Evolutionary conservation across 2,888 invertebrate genomes (phyloP), one percentile per base, ranked within the genome.

Genomic region (Nesidiocoris tenuis): DNA sequence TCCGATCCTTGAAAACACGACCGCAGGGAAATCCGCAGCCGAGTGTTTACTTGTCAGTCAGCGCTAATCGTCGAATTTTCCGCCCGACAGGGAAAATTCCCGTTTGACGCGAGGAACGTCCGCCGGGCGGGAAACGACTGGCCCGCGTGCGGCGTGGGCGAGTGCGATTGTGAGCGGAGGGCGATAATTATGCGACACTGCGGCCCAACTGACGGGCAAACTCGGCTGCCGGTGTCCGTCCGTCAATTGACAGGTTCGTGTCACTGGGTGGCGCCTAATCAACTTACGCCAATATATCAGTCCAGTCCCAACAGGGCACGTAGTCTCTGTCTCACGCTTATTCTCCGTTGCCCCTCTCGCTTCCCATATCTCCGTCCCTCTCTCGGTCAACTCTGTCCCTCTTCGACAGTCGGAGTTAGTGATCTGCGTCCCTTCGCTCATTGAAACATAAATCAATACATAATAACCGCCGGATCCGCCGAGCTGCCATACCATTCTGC

Each of bases 391-490:
- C 63, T 23, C 19, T 18, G 68, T 75, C 56, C 18, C 68, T 75
- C 39, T 39, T 39, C 39, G n/a, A n/a, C n/a, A n/a, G n/a, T n/a
- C 12, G 39, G 39, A 12, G 39, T 12, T 39, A 12, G 5, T 39
- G 39, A 39, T 39, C 39, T 39, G 5, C 39, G 68, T 75, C 63
- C 18, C 68, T 75, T 61, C 21, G 39, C 75, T 72, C 71, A 76
- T 76, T 76, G 76, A 76, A 72, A 76, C 76, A 76, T 76, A 76
- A 76, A 76, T 76, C 76, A 76, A 76, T 76, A 76, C 72, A 76
- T 70, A 75, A 75, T 75, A 75, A 68, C 75, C n/a, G n/a, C 75
- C 63, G 3, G 39, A 39, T 39, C 39, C 18, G 64, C n/a, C n/a
- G n/a, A n/a, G n/a, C n/a, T n/a, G n/a, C n/a, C n/a, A n/a, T n/a